Percentiles rank a stretch among this genome's conserved stretches.
Evolutionary conservation across 2,888 invertebrate species (phyloP).

Genomic region (Choristoneura rosaceana): DNA sequence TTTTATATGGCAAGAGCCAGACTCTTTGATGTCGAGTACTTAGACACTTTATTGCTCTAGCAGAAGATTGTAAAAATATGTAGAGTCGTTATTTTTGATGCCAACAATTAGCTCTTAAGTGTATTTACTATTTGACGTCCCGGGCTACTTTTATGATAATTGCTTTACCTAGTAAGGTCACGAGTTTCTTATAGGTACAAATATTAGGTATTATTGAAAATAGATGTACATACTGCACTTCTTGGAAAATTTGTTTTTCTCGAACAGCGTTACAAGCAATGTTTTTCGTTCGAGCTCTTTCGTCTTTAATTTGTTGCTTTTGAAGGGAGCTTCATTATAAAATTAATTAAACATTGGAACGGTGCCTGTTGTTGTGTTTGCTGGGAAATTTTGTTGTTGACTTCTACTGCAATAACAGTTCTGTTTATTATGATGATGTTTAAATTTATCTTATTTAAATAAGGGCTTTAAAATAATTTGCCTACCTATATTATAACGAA

Average conservation of each 20-base stretch:
- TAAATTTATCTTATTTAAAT: no score
- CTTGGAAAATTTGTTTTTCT: neutral
- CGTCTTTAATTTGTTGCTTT: neutral
- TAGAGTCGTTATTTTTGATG: neutral
- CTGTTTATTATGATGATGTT: neutral
- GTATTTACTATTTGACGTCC: neutral
- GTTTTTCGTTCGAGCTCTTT: neutral
- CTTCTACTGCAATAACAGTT: no score
- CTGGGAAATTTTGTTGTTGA: no score
- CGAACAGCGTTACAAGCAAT: neutral
- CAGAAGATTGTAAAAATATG: neutral
- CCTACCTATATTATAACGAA: no score
- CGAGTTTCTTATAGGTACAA: neutral
- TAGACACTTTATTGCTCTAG: neutral
- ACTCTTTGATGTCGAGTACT: neutral
- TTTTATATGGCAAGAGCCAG: conserved; percentile 9
- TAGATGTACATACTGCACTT: neutral
- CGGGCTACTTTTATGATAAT: neutral
- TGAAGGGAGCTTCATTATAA: conserved; percentile 7
- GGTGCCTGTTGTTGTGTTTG: conserved; percentile 19
- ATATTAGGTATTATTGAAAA: neutral
- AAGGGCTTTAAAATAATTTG: no score
- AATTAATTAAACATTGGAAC: conserved; percentile 32
- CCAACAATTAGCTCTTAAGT: neutral
- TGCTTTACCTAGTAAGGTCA: neutral